Evolutionary conservation across 2,888 invertebrate genomes (phyloP).

Genomic region (Lasioglossum zephyrum): DNA sequence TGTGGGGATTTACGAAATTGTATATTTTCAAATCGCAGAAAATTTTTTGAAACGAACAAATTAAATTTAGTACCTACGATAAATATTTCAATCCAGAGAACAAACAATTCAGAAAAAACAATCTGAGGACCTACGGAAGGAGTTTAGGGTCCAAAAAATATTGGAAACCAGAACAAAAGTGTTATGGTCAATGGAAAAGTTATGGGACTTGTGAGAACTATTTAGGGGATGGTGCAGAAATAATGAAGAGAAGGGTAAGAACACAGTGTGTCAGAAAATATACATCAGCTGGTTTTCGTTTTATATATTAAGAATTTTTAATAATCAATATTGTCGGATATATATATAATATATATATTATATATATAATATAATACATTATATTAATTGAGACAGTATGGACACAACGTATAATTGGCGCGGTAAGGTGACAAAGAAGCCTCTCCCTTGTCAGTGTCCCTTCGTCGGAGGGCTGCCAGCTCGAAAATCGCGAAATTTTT

Average conservation of each 20-base stretch:
- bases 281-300: constrained; percentile 5
- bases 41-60: background rate
- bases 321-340: constrained; percentile 84
- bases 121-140: no score
- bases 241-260: background rate
- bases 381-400: constrained; percentile 83
- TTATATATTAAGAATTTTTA: constrained; percentile 83
- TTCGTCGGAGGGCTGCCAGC: constrained; percentile 57
- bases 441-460: constrained; percentile 62
- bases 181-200: no score
- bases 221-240: background rate
- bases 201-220: background rate
- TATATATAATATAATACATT: constrained; percentile 82
- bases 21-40: background rate
- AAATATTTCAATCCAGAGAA: no score
- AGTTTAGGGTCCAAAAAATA: no score
- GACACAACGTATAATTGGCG: constrained; percentile 83
- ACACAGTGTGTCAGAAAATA: constrained; percentile 19
- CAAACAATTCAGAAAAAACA: no score
- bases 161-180: no score
- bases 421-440: constrained; percentile 80
- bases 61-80: no score
- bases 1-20: no score
- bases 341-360: constrained; percentile 79
- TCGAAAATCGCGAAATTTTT: constrained; percentile 27